Conservation (phyloP, 2,113 vertebrate genomes). For the Varanus salvator region DNA sequence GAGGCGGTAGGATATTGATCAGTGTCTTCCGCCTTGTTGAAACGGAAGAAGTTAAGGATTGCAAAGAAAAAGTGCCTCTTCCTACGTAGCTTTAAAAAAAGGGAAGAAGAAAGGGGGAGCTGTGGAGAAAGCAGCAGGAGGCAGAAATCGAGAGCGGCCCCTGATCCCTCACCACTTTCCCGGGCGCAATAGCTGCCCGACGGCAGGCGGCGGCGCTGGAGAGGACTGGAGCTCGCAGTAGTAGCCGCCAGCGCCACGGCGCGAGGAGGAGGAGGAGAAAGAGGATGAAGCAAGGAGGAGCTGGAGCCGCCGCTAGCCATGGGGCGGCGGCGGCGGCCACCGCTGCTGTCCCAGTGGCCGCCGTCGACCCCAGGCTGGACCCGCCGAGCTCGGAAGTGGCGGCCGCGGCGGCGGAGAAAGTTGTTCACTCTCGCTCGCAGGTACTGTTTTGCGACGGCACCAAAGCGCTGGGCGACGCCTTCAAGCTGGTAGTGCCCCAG, state of each 20-base stretch:
- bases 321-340: constrained; percentile 3
- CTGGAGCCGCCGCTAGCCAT: constrained; percentile 49
- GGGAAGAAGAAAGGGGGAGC: constrained; percentile 18
- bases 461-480: constrained; percentile 80
- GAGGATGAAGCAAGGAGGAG: constrained; percentile 62
- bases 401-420: constrained; percentile 73
- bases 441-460: constrained; percentile 73
- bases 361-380: constrained; percentile 6
- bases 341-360: constrained; percentile 37
- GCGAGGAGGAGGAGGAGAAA: background rate
- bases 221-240: background rate
- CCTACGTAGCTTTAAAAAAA: background rate
- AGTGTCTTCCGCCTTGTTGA: constrained; percentile 36
- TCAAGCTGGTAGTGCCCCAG: constrained; percentile 82
- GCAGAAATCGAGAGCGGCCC: background rate
- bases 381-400: constrained; percentile 15
- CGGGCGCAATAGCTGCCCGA: constrained; percentile 52
- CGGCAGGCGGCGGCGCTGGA: constrained; percentile 49
- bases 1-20: constrained; percentile 30
- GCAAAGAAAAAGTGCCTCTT: constrained; percentile 52
- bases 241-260: constrained; percentile 44
- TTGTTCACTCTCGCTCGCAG: constrained; percentile 82
- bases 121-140: background rate
- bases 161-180: background rate
- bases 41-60: constrained; percentile 34